Percentiles rank a stretch among this genome's conserved stretches.
Evolutionary conservation across 2,797 vertebrate genomes (phyloP).

Genomic region (Varecia variegata): DNA sequence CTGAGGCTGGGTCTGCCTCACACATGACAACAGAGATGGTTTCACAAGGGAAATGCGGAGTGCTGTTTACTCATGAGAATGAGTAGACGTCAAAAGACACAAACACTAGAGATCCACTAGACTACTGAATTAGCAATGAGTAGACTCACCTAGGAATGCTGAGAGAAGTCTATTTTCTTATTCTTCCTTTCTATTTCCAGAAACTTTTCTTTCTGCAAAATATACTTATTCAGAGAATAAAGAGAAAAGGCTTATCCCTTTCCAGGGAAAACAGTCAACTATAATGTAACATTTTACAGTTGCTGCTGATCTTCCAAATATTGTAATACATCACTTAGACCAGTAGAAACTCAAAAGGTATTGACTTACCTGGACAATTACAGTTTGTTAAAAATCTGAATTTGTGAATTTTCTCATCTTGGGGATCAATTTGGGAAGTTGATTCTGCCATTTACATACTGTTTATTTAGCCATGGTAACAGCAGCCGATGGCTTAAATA

Average conservation of each 20-base stretch:
- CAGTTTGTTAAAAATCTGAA: slow-evolving; percentile 2
- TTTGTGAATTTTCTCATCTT: slow-evolving; percentile 28
- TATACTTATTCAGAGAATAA: neutral
- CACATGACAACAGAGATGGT: neutral
- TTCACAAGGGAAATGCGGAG: neutral
- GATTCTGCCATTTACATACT: neutral
- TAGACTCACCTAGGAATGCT: neutral
- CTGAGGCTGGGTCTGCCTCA: neutral
- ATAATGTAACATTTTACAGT: neutral
- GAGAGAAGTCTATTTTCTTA: neutral
- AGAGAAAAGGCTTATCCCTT: neutral
- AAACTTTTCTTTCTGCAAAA: neutral
- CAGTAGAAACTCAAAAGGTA: slow-evolving; percentile 35
- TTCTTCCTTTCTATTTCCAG: neutral
- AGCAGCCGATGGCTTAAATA: neutral
- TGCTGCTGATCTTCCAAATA: slow-evolving; percentile 43
- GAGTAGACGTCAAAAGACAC: neutral
- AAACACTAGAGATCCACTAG: too few relatives aligned
- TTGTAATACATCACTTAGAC: neutral
- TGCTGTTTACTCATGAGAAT: neutral
- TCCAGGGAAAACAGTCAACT: neutral
- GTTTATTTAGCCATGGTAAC: neutral
- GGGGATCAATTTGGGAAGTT: neutral
- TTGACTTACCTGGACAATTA: neutral
- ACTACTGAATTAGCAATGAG: neutral